Percentiles rank a stretch among this genome's conserved stretches.
phyloP scores from a whole-genome alignment of 2,888 invertebrate genomes.

The Amphimallon solstitiale region DNA sequence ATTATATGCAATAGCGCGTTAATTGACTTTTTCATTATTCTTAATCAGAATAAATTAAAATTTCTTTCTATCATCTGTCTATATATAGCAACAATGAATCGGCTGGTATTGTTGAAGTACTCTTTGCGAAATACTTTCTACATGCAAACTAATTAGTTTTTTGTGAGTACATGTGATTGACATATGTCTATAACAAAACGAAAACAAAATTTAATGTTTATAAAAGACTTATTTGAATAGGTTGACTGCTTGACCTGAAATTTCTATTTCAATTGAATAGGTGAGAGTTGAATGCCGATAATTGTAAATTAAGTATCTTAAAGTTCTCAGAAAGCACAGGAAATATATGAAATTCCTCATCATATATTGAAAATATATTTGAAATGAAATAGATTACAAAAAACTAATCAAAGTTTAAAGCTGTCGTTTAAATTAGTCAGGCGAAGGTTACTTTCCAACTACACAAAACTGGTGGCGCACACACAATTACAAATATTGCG shows the following conservation, averaged over 20 bases:
- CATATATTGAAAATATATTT: too few relatives aligned
- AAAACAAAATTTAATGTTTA: constrained; percentile 3
- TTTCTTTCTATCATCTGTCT: constrained; percentile 13
- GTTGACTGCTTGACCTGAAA: constrained; percentile 8
- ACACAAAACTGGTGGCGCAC: too few relatives aligned
- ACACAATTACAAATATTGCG: too few relatives aligned
- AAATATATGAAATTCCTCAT: too few relatives aligned
- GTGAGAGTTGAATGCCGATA: too few relatives aligned
- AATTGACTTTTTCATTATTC: constrained; percentile 38
- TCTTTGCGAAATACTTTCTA: constrained; percentile 13
- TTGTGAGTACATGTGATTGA: constrained; percentile 5
- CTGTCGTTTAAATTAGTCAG: too few relatives aligned
- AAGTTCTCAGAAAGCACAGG: too few relatives aligned
- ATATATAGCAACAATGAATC: constrained; percentile 13
- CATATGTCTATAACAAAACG: constrained; percentile 8
- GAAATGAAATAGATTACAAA: too few relatives aligned
- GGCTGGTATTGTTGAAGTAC: not conserved
- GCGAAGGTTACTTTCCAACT: too few relatives aligned
- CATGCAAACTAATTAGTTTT: constrained; percentile 22
- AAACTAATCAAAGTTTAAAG: too few relatives aligned
- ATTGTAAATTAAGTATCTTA: too few relatives aligned
- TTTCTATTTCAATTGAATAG: not conserved
- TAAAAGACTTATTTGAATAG: not conserved
- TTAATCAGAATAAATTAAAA: constrained; percentile 36
- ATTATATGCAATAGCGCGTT: constrained; percentile 39